Conservation (phyloP, 2,888 invertebrate genomes). For the Philereme transversata region DNA sequence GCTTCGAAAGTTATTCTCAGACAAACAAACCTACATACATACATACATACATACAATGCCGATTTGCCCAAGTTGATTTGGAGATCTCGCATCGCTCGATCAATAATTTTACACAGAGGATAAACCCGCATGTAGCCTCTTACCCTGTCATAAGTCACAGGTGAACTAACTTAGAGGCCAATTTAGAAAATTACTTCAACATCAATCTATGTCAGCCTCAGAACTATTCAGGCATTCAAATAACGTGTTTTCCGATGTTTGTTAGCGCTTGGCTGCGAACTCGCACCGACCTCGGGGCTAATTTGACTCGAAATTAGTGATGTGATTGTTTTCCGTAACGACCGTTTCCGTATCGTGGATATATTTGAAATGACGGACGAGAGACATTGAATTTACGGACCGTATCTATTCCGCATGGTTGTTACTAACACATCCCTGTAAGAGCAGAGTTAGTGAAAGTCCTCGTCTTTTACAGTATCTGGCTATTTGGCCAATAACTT, state of each 20-base stretch:
- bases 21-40: too few relatives aligned
- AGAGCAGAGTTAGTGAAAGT: too few relatives aligned
- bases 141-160: constrained; percentile 17
- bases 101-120: background rate
- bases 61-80: too few relatives aligned
- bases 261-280: constrained; percentile 57
- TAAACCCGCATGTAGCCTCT: background rate
- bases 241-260: constrained; percentile 54
- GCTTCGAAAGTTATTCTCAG: too few relatives aligned
- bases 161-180: constrained; percentile 6
- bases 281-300: constrained; percentile 51
- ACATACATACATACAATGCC: too few relatives aligned
- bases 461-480: too few relatives aligned
- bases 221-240: constrained; percentile 23
- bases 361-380: background rate
- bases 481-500: too few relatives aligned
- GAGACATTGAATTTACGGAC: too few relatives aligned
- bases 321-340: constrained; percentile 13
- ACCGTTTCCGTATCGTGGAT: constrained; percentile 1
- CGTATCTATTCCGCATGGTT: too few relatives aligned
- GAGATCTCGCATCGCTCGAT: too few relatives aligned
- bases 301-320: constrained; percentile 49
- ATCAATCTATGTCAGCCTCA: constrained; percentile 39
- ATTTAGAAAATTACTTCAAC: constrained; percentile 21
- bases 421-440: too few relatives aligned